Evolutionary conservation across 2,113 vertebrate species (phyloP), one percentile per base, ranked within the genome.

Genomic region (Pionites leucogaster): DNA sequence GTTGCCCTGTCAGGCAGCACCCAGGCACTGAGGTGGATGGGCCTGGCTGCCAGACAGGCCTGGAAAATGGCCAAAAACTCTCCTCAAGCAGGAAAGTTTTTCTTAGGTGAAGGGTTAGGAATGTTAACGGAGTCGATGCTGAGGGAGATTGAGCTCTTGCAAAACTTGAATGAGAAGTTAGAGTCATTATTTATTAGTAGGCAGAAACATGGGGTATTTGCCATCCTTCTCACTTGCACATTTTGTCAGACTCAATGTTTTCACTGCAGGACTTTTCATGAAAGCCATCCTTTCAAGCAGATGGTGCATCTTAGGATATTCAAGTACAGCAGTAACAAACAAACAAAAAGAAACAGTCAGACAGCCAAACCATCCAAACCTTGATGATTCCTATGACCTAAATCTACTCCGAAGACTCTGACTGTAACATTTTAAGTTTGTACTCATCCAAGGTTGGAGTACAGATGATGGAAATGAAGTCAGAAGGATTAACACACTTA

Each of bases 1-100:
- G 0, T 12, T 10, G 2, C 13, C 24, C 23, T 47, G 37, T 13
- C 13, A 5, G 29, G 27, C 23, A 24, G 31, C 31, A 13, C 19
- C 12, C 0, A 0, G 41, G 18, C 17, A 3, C 5, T 13, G 2
- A 13, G 1, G 2, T 47, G 42, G 10, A 2, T 16, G 37, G n/a
- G 31, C n/a, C 16, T 35, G 8, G 31, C 10, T 23, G 10, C 29
- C 39, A 6, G 5, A 19, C 25, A 4, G 13, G 11, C 17, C 37
- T 49, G 74, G 39, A 13, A 68, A 55, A 37, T 1, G 2, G 23
- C 20, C 33, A 20, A 9, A 62, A 49, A 2, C 31, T 55, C 8
- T 11, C 9, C n/a, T 86, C 0, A 2, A 27, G n/a, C 2, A 7
- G 22, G 23, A 35, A 31, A 10, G 9, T 2, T 37, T 22, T 14